Evolutionary conservation across 37 sponge, comb jelly and placozoan species (phyloP), one percentile per base, ranked within the genome.

Genomic region (Halichondria panicea): DNA sequence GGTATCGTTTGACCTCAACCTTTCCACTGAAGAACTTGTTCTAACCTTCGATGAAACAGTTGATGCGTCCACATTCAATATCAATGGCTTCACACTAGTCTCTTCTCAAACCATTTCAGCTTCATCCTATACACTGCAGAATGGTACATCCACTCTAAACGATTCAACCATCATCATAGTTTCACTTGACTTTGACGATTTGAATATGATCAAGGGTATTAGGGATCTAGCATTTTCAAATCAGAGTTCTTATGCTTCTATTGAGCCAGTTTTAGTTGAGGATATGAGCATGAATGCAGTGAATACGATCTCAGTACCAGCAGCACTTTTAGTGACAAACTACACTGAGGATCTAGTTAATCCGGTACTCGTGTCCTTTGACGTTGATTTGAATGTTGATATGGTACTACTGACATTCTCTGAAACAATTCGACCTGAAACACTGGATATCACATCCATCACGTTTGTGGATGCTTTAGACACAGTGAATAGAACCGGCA

Each of bases 31-130:
- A 59, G 42, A 73, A 0, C 58, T 95, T 0, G 42, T 37, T 34
- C 74, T 95, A 1, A 95, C 95, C 4, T 95, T 95, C 52, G 73
- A 82, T 74, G 95, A 95, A 62, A 91, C 95, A 58, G 83, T 95
- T 11, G 75, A 84, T 46, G 85, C 89, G n/a, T 63, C 59, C 60
- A 73, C 95, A 4, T 91, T 95, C 37, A 57, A 24, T 11, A 55
- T 64, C 9, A 60, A 80, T 9, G 81, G 38, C 8, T 77, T 95
- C 39, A 87, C 86, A 1, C 62, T 95, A n/a, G 55, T 12, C 1
- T 80, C 84, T 2, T 42, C 73, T 18, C 54, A 24, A 68, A 34
- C 63, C n/a, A 48, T 56, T 15, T 21, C 65, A 4, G 18, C 42
- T 27, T 38, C 84, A 12, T 60, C 53, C 18, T 82, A 84, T 56